Conservation (phyloP, 2,113 vertebrate genomes). For the Platichthys flesus region DNA sequence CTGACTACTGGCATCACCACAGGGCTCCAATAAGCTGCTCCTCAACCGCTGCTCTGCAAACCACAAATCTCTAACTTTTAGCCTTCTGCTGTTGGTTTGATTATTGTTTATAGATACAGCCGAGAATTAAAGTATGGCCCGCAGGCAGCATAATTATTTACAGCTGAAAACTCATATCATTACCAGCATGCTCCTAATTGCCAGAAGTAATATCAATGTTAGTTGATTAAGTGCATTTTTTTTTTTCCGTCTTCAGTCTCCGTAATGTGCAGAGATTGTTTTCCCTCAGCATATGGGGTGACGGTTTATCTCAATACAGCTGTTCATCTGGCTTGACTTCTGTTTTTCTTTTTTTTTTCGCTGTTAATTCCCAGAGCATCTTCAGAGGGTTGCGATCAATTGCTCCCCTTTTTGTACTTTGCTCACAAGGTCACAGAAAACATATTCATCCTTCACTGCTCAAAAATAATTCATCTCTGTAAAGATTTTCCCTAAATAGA, state of each 20-base stretch:
- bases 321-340: constrained; percentile 77
- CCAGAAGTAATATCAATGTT: constrained; percentile 99
- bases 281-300: constrained; percentile 87
- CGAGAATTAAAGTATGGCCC: constrained; percentile 98
- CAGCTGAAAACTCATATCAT: constrained; percentile 99
- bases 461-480: constrained; percentile 54
- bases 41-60: constrained; percentile 85
- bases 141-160: constrained; percentile 99
- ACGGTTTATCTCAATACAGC: constrained; percentile 84
- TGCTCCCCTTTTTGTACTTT: constrained; percentile 69
- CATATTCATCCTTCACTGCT: constrained; percentile 60
- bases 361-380: constrained; percentile 63
- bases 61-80: constrained; percentile 88
- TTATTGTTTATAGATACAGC: constrained; percentile 99
- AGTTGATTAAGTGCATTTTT: constrained; percentile 91
- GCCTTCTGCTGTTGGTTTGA: constrained; percentile 96
- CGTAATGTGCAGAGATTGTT: constrained; percentile 91
- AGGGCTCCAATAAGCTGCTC: constrained; percentile 85
- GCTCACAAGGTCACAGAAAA: constrained; percentile 76
- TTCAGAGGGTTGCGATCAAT: constrained; percentile 74
- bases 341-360: constrained; percentile 35
- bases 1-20: constrained; percentile 90
- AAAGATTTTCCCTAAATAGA: constrained; percentile 73
- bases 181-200: constrained; percentile 99
- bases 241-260: constrained; percentile 75